Evolutionary conservation across 2,888 invertebrate species (phyloP), one percentile per base, ranked within the genome.

Genomic region (Pollenia amentaria): DNA sequence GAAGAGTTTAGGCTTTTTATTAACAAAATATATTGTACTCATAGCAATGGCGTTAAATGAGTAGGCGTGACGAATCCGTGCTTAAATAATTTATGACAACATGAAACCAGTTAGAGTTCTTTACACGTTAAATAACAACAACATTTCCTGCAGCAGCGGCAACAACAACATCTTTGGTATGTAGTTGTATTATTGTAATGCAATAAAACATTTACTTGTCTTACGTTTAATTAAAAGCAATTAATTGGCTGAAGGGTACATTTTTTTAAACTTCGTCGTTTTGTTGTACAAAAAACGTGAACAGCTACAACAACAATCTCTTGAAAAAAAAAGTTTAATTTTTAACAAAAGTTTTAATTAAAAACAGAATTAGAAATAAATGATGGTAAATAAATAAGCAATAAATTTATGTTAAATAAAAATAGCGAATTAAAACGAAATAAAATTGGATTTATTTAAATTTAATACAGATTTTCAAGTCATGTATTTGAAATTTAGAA

Each of bases 21-120:
- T 79, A 69, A 79, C 55, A 62, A 80, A 84, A 84, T 84, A 83
- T 84, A 82, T 82, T 62, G 53, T 76, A 69, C 62, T 76, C 75
- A 10, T 62, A 85, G 84, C 83, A 81, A 85, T 85, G 87, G 84
- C 88, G 85, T 83, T 88, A 88, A 88, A 88, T 88, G 88, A 88
- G 88, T 88, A 84, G 88, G 88, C 88, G 88, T 88, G 88, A 80
- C 88, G 86, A 88, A 88, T 88, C 88, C 87, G 84, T 85, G 88
- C 87, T 82, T 84, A 85, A 78, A 84, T 88, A 84, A 88, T 88
- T 88, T 88, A 88, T 84, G 85, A 80, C 80, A 84, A 65, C 75
- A 79, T 77, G 72, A 87, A 87, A 84, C 84, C 73, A 87, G 87
- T 87, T 81, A 83, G 62, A 81, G 78, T 73, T 73, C 69, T 75